Conservation (phyloP, 2,888 invertebrate genomes). For the Theodoxus fluviatilis region DNA sequence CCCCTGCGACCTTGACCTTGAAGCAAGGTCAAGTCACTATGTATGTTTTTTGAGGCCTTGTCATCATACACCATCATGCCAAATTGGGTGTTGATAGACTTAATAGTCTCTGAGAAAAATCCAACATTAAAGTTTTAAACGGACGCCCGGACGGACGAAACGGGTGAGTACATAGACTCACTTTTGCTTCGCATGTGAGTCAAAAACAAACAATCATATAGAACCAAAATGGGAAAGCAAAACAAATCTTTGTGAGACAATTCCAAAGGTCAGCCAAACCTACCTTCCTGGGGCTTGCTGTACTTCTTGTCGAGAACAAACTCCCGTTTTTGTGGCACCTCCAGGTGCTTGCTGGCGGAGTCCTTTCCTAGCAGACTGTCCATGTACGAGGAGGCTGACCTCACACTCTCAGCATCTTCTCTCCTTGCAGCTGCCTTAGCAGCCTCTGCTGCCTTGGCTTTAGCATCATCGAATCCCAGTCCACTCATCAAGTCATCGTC, state of each 20-base stretch:
- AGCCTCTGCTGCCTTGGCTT: constrained; percentile 31
- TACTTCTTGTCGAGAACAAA: constrained; percentile 59
- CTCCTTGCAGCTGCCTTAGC: constrained; percentile 23
- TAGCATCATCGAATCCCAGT: constrained; percentile 39
- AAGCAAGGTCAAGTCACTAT: too few relatives aligned
- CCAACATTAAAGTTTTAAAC: too few relatives aligned
- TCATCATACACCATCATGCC: too few relatives aligned
- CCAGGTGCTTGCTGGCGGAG: constrained; percentile 44
- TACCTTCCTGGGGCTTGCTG: constrained; percentile 33
- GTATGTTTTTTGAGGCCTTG: too few relatives aligned
- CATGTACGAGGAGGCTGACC: constrained; percentile 51
- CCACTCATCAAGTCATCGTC: constrained; percentile 54
- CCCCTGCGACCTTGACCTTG: too few relatives aligned
- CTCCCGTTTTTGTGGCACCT: constrained; percentile 48
- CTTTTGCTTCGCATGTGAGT: too few relatives aligned
- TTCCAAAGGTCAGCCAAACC: background rate
- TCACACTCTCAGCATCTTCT: constrained; percentile 39
- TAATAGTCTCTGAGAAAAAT: too few relatives aligned
- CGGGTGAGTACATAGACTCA: too few relatives aligned
- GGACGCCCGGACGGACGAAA: too few relatives aligned
- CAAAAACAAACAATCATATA: too few relatives aligned
- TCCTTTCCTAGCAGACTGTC: constrained; percentile 55
- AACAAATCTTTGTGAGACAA: background rate
- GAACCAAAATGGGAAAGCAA: background rate
- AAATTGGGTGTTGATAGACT: too few relatives aligned